Evolutionary conservation across 2,888 invertebrate genomes (phyloP).

Genomic region (Ypsolopha sequella): DNA sequence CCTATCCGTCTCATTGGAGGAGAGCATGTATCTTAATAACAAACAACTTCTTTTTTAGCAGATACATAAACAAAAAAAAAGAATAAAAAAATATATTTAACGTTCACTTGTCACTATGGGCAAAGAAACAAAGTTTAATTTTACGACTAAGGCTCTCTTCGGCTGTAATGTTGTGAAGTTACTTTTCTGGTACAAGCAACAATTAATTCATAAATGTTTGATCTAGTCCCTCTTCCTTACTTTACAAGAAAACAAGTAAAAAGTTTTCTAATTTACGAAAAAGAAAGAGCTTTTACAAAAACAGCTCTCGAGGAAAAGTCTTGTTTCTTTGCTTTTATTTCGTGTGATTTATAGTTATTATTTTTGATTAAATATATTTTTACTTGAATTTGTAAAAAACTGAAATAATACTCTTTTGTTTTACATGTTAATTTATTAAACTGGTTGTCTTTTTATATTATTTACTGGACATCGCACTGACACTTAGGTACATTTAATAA

Average conservation of each 20-base stretch:
- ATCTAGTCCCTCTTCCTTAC: slow-evolving; percentile 24
- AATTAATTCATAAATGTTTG: slow-evolving; percentile 18
- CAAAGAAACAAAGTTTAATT: neutral
- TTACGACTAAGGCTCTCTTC: neutral
- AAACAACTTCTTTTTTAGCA: neutral
- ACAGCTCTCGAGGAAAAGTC: slow-evolving; percentile 39
- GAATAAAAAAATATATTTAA: too few species aligned
- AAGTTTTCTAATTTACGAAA: slow-evolving; percentile 62
- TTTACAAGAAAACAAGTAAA: slow-evolving; percentile 35
- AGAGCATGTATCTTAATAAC: slow-evolving; percentile 3
- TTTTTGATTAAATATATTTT: too few species aligned
- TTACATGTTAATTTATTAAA: too few species aligned
- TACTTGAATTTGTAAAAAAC: too few species aligned
- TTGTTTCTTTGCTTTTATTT: slow-evolving; percentile 36
- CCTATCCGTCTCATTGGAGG: slow-evolving; percentile 38
- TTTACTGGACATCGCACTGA: too few species aligned
- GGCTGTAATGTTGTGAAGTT: neutral
- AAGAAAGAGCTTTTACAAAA: slow-evolving; percentile 53
- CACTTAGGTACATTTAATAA: too few species aligned
- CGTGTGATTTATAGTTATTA: neutral
- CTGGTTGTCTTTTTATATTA: too few species aligned
- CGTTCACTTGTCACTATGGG: neutral
- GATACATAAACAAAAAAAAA: neutral
- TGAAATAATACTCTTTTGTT: too few species aligned
- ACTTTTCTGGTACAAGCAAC: neutral